Evolutionary conservation across 2,113 vertebrate genomes (phyloP), one percentile per base, ranked within the genome.

Genomic region (Neoarius graeffei): DNA sequence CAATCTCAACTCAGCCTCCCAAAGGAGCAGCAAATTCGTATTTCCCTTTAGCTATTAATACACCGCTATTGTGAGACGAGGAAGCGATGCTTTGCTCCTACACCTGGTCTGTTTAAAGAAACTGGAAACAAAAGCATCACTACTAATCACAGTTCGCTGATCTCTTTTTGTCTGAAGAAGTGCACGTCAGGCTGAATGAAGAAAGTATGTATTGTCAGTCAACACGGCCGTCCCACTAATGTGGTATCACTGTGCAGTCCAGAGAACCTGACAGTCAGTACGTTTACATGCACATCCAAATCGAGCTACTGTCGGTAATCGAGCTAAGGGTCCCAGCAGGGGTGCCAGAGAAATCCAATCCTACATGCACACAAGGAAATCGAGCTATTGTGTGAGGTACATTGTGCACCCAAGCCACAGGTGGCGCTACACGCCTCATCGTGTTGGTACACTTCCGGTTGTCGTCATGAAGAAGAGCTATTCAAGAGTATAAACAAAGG

Each of bases 21-120:
- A 59, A 50, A 48, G 62, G 71, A 56, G 77, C 25, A 86, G 62
- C 67, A 35, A 64, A 84, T 67, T 86, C 84, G 85, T 86, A 89
- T 86, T 86, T 86, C 52, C 74, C 67, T 83, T 69, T 86, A 86
- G 62, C 54, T 84, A 87, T 89, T 84, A 89, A 87, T 87, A 87
- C 48, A 59, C 57, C 64, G 30, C 54, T 62, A 79, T 27, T 84
- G 73, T 42, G 71, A 62, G 27, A 87, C 59, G 11, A 89, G 2
- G 42, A 30, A 64, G 10, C 5, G 20, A 77, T 84, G 42, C 74
- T 84, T 86, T 57, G 81, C 80, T 86, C 71, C 79, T 81, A 73
- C 85, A 89, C 35, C 73, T 87, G 64, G 81, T 69, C 59, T 57
- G 56, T 84, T 79, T 89, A 69, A 85, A 81, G 85, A 15, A 27